Base-by-base conservation (phyloP, 2,113 vertebrate species). In the Phocoena sinus region DNA sequence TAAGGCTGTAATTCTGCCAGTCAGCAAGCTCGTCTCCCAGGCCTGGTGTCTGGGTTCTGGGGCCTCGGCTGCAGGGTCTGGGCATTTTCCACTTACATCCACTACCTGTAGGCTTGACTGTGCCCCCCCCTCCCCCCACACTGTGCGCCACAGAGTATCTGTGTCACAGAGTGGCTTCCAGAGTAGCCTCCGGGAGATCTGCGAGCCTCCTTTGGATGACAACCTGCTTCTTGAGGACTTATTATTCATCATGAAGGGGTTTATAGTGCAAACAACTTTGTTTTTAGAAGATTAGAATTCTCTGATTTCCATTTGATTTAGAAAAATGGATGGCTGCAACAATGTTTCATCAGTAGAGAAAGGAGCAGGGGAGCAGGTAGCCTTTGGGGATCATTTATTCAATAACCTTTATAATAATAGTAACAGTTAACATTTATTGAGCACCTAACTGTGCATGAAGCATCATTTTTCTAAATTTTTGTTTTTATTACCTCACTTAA, bases 271-370 rank as follows among this genome's bases (percentile, higher is more conserved):
- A 88, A 36, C 33, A 36, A 25, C 76, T 56, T 56, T 80, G 33
- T 53, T 82, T 92, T n/a, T 71, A 86, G 31, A 81, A 71, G 17
- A 28, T 81, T 33, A 81, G 6, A 47, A 44, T 53, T 85, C 82
- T 36, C 53, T 89, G 53, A 71, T 92, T 92, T 73, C 44, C 71
- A 96, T 80, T 65, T 96, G 62, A 17, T 74, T 93, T 89, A 14
- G 36, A 85, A 95, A 89, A 86, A 7, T 31, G 8, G 26, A 36
- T 95, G 12, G 3, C 28, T 2, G 41, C 7, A 71, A 33, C 7
- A 9, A 53, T 65, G 60, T 91, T 87, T 77, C 56, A 53, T 77
- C 71, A 67, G 38, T 9, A 33, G 28, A 83, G 73, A 90, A 62
- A 76, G 60, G 67, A 60, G 6, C 41, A 9, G 67, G 47, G 33